Evolutionary conservation across 2,888 invertebrate genomes (phyloP).

Genomic region (Caradrina clavipalpis): DNA sequence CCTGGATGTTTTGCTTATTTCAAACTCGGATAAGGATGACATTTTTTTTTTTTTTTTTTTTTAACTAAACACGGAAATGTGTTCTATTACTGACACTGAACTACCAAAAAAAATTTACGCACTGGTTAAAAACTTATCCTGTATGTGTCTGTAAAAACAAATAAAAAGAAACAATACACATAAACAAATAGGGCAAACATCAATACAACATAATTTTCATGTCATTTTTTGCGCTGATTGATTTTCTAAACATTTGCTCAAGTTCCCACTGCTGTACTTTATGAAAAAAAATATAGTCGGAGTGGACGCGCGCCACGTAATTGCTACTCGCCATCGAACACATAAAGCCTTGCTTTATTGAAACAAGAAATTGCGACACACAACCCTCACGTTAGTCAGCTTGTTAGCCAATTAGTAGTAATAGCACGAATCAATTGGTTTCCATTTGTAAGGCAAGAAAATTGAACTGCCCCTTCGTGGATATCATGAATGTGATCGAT

Average conservation of each 20-base stretch:
- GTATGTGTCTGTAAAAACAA: conserved; percentile 12
- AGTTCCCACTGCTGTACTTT: conserved; percentile 80
- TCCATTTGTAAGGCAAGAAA: conserved; percentile 73
- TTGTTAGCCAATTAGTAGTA: conserved; percentile 80
- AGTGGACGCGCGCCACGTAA: conserved; percentile 72
- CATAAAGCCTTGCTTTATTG: conserved; percentile 81
- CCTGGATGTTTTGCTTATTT: no score
- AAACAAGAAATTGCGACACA: conserved; percentile 84
- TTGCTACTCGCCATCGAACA: conserved; percentile 77
- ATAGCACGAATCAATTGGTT: conserved; percentile 78
- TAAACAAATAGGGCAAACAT: conserved; percentile 41
- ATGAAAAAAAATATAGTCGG: conserved; percentile 70
- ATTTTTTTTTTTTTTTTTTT: no score
- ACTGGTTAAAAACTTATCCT: no score
- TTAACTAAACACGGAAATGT: no score
- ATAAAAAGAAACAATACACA: conserved; percentile 24
- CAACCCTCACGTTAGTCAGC: conserved; percentile 73
- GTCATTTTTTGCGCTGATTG: conserved; percentile 75
- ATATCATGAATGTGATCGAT: conserved; percentile 66
- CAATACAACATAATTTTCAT: conserved; percentile 14
- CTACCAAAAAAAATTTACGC: no score
- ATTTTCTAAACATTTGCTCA: conserved; percentile 83
- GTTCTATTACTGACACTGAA: no score
- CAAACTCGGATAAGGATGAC: no score
- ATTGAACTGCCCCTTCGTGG: conserved; percentile 63